Conservation (phyloP, 2,888 invertebrate species). For the Autographa gamma region DNA sequence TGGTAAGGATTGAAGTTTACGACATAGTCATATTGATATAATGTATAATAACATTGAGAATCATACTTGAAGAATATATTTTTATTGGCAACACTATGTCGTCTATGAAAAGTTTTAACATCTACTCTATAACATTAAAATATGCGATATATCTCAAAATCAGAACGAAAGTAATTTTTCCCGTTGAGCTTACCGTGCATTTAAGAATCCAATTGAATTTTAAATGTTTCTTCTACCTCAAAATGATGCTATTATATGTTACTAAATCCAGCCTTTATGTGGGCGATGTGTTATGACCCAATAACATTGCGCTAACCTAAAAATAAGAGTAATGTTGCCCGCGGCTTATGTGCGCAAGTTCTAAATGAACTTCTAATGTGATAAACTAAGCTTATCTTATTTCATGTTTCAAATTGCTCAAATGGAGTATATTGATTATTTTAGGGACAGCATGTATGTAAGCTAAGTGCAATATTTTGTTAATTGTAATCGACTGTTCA, state of each 20-base stretch:
- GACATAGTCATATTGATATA: conserved; percentile 30
- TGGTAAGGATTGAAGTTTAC: conserved; percentile 12
- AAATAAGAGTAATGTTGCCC: neutral
- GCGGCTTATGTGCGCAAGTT: conserved; percentile 5
- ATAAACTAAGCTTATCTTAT: conserved; percentile 6
- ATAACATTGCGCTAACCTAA: neutral
- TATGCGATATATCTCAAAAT: conserved; percentile 9
- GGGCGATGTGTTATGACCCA: neutral
- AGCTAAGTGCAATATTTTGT: neutral
- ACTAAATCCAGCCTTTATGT: neutral
- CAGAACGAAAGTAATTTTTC: conserved; percentile 2
- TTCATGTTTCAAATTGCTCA: conserved; percentile 1
- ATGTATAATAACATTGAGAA: conserved; percentile 40
- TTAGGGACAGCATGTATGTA: neutral
- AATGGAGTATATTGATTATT: neutral
- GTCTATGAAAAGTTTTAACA: conserved; percentile 30
- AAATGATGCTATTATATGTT: conserved; percentile 49
- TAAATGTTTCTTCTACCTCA: conserved; percentile 61
- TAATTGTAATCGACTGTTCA: neutral
- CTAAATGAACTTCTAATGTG: conserved; percentile 5
- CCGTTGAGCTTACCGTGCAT: conserved; percentile 38
- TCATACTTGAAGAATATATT: conserved; percentile 42
- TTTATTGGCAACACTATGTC: conserved; percentile 39
- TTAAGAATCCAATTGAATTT: conserved; percentile 43
- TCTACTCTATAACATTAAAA: conserved; percentile 26